A percentile compares a stretch with the other conserved stretches of the same genome.
Conservation (phyloP, 2,888 invertebrate species). For the Bimastos eiseni region DNA sequence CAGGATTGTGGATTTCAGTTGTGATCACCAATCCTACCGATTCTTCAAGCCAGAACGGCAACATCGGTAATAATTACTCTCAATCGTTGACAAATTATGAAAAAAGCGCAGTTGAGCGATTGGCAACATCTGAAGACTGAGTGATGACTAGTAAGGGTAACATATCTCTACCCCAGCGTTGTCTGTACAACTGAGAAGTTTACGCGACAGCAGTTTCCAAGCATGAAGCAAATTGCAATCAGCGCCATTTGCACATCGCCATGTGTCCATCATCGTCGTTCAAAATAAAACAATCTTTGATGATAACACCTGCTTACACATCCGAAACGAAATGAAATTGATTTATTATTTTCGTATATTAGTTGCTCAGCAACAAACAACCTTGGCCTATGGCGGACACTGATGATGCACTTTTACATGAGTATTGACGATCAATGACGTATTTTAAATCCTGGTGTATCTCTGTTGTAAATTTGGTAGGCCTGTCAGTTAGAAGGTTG, state of each 20-base stretch:
- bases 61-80: not conserved
- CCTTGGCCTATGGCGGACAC: not conserved
- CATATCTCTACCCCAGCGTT: not conserved
- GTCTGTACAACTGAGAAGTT: not conserved
- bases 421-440: not conserved
- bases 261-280: not conserved
- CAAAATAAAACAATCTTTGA: not conserved
- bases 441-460: not conserved
- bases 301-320: not conserved
- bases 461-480: too few relatives aligned
- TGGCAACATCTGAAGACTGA: not conserved
- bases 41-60: not conserved
- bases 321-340: not conserved
- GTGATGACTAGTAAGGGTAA: not conserved
- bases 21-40: not conserved
- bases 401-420: not conserved
- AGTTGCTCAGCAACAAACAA: not conserved
- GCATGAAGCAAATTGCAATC: not conserved
- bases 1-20: not conserved
- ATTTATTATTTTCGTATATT: not conserved
- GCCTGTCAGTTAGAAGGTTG: too few relatives aligned
- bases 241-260: not conserved
- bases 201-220: not conserved
- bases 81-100: not conserved
- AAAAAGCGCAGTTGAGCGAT: slow-evolving; percentile 3